Evolutionary conservation across 2,797 vertebrate genomes (phyloP).

Genomic region (Smutsia gigantea): DNA sequence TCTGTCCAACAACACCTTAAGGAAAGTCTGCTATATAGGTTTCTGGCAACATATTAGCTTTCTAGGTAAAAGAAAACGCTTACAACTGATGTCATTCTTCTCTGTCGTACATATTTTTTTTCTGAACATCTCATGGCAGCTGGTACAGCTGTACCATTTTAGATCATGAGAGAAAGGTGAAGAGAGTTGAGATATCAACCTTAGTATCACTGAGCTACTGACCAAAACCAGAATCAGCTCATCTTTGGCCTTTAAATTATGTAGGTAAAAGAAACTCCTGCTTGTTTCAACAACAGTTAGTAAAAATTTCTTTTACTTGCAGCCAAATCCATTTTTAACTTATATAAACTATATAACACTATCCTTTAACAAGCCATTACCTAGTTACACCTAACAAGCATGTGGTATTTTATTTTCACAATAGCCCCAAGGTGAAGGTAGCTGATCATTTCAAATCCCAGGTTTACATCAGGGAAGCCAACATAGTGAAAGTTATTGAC

Average conservation of each 20-base stretch:
- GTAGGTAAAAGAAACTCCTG: neutral
- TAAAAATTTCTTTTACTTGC: constrained; percentile 10
- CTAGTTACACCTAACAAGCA: neutral
- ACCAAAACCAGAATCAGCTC: neutral
- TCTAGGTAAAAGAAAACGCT: neutral
- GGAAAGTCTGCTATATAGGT: neutral
- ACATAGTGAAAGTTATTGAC: neutral
- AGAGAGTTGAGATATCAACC: neutral
- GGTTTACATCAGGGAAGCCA: neutral
- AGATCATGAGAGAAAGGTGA: neutral
- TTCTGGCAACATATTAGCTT: neutral
- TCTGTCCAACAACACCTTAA: neutral
- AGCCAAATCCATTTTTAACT: neutral
- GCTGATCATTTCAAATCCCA: neutral
- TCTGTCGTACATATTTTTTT: neutral
- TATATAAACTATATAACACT: neutral
- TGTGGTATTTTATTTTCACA: neutral
- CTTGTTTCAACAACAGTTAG: neutral
- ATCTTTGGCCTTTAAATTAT: neutral
- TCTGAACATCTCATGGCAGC: neutral
- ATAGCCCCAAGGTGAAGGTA: neutral
- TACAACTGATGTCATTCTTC: neutral
- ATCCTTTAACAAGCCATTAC: neutral
- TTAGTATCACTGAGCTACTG: neutral
- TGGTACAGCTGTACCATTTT: neutral